Evolutionary conservation across 2,888 invertebrate genomes (phyloP).

Genomic region (Harpagoxenus sublaevis): DNA sequence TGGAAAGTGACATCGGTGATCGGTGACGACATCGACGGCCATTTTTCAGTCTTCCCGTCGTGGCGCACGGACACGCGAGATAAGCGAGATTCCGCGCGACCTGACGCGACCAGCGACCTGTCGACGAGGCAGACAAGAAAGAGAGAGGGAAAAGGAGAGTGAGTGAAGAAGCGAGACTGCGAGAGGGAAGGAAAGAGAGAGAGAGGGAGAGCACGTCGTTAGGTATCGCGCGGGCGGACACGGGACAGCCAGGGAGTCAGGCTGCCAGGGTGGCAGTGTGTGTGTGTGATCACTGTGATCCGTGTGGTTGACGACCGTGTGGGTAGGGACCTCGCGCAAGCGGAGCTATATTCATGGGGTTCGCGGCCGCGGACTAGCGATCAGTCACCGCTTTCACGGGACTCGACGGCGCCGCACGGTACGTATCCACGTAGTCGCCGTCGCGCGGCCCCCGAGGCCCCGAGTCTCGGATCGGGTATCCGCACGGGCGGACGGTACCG

Average conservation of each 20-base stretch:
- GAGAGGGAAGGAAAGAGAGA: background rate
- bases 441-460: background rate
- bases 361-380: constrained; percentile 14
- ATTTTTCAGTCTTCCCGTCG: constrained; percentile 32
- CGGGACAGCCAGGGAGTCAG: background rate
- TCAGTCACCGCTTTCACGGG: constrained; percentile 26
- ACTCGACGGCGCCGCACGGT: constrained; percentile 60
- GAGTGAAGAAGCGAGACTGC: too few species aligned
- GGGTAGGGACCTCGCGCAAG: constrained; percentile 23
- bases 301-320: constrained; percentile 38
- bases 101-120: background rate
- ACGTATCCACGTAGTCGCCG: constrained; percentile 58
- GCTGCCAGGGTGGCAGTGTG: background rate
- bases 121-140: constrained; percentile 4
- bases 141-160: background rate
- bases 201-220: constrained; percentile 14
- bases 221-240: constrained; percentile 35
- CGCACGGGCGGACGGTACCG: background rate
- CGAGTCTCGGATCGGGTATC: background rate
- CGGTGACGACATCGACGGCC: constrained; percentile 39
- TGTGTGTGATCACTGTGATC: background rate
- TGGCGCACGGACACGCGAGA: constrained; percentile 31
- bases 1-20: constrained; percentile 9
- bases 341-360: constrained; percentile 21
- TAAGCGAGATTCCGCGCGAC: background rate